Evolutionary conservation across 2,888 invertebrate species (phyloP).

Genomic region (Sericinus montela): DNA sequence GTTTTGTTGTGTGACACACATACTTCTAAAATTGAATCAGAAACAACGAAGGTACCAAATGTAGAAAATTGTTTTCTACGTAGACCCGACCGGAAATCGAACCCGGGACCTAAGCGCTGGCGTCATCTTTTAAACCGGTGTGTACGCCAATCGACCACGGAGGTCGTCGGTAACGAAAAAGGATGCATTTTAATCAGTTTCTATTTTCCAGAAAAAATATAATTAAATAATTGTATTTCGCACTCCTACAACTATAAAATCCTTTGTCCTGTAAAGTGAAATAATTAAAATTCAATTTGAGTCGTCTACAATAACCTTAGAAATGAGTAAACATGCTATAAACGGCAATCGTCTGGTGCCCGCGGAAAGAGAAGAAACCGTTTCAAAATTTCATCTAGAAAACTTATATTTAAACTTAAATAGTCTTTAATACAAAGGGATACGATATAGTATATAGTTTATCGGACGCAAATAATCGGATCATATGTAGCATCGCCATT

Average conservation of each 20-base stretch:
- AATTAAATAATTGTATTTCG: no score
- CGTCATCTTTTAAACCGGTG: no score
- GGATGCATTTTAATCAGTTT: no score
- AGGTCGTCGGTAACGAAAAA: not conserved
- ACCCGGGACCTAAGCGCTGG: no score
- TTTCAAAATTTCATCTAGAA: not conserved
- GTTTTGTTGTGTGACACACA: no score
- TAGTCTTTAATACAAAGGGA: conserved; percentile 4
- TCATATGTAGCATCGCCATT: conserved; percentile 30
- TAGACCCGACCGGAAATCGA: no score
- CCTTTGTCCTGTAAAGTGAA: conserved; percentile 4
- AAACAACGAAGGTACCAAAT: no score
- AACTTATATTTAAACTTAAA: not conserved
- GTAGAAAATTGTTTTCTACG: no score
- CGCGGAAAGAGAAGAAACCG: conserved; percentile 18
- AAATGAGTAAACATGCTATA: conserved; percentile 20
- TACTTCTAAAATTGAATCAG: no score
- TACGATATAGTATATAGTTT: not conserved
- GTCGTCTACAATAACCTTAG: conserved; percentile 14
- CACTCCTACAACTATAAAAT: not conserved
- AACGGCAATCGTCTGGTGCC: conserved; percentile 14
- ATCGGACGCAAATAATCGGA: not conserved
- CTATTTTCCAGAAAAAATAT: no score
- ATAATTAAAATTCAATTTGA: conserved; percentile 15
- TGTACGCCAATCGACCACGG: no score